Evolutionary conservation across 2,797 vertebrate species (phyloP).

Genomic region (Yasuhikotakia modesta): DNA sequence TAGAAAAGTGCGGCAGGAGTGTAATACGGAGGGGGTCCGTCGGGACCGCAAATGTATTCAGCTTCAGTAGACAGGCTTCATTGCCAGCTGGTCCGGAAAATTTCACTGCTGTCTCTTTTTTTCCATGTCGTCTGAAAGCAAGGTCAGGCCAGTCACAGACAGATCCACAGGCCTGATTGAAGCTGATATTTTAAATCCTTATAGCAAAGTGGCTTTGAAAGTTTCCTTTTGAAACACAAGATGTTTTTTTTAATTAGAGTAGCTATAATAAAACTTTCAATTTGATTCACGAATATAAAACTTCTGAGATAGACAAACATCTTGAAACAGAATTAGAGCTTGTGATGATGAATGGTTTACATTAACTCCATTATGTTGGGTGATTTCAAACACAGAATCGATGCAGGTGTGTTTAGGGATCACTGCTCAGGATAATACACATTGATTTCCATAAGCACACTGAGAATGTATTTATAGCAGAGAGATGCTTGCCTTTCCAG

Average conservation of each 20-base stretch:
- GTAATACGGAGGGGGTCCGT: conserved; percentile 68
- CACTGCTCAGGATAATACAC: conserved; percentile 70
- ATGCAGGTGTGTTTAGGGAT: conserved; percentile 70
- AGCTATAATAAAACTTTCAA: not conserved
- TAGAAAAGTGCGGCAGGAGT: conserved; percentile 70
- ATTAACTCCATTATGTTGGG: conserved; percentile 63
- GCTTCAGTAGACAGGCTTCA: conserved; percentile 64
- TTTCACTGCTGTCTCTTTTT: conserved; percentile 66
- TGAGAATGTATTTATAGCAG: conserved; percentile 53
- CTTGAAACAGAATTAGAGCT: conserved; percentile 36
- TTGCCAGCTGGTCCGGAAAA: conserved; percentile 69
- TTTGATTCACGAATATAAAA: conserved; percentile 32
- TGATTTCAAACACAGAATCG: conserved; percentile 70
- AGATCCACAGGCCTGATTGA: conserved; percentile 71
- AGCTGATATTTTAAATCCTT: conserved; percentile 73
- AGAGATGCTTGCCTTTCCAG: conserved; percentile 12
- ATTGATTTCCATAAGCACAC: conserved; percentile 71
- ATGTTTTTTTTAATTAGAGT: not conserved
- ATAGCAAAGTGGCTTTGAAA: conserved; percentile 59
- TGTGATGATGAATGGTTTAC: conserved; percentile 57
- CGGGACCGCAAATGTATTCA: conserved; percentile 66
- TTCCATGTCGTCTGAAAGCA: conserved; percentile 66
- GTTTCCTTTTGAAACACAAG: conserved; percentile 48
- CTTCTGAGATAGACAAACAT: conserved; percentile 38
- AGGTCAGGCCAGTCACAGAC: conserved; percentile 69